phyloP scores from a whole-genome alignment of 2,113 vertebrate genomes.

The Malurus cyaneus region DNA sequence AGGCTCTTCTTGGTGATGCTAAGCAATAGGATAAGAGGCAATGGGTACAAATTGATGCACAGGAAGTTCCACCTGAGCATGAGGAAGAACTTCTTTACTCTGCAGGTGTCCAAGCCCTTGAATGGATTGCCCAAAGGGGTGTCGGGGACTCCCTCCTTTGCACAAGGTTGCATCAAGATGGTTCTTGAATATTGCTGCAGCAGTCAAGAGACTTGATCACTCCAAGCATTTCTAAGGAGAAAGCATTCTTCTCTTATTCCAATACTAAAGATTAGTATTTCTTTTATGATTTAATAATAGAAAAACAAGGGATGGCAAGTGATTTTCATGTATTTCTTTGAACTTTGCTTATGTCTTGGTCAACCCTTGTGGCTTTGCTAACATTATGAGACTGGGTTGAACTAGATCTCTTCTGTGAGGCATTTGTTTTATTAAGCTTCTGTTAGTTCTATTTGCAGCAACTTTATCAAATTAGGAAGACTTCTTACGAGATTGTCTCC shows the following conservation, averaged over 20 bases:
- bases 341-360: neutral
- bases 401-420: neutral
- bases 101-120: rapidly evolving
- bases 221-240: neutral
- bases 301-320: neutral
- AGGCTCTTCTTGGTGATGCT: neutral
- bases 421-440: neutral
- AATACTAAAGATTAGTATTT: neutral
- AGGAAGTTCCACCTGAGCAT: neutral
- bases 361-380: neutral
- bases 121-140: neutral
- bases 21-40: neutral
- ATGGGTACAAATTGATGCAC: neutral
- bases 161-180: neutral
- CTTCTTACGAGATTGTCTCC: neutral
- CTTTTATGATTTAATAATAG: neutral
- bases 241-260: neutral
- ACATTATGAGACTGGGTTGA: neutral
- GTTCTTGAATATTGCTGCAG: neutral
- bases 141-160: neutral
- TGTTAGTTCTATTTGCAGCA: neutral
- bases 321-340: neutral
- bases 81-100: neutral
- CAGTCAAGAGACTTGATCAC: neutral
- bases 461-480: neutral